phyloP scores from a whole-genome alignment of 1,140 invertebrate genomes.

The Temnothorax curvispinosus region DNA sequence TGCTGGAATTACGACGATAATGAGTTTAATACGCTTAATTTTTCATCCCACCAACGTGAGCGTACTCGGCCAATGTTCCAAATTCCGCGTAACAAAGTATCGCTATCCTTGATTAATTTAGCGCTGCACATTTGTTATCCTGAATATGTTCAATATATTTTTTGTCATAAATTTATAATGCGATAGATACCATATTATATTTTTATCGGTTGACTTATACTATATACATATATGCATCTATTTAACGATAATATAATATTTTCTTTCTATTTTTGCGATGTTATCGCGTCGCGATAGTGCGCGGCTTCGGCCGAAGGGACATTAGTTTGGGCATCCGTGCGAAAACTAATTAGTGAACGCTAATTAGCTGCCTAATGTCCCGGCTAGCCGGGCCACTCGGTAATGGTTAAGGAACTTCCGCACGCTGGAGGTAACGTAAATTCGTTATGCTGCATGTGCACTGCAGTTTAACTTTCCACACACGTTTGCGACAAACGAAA shows the following conservation, averaged over 20 bases:
- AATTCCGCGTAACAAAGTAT: conserved; percentile 7
- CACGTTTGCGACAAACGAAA: conserved; percentile 59
- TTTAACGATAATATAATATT: neutral
- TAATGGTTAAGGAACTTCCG: conserved; percentile 49
- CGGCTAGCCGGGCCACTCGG: conserved; percentile 30
- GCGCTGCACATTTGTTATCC: neutral
- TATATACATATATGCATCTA: neutral
- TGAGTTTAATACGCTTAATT: conserved; percentile 37
- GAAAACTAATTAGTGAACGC: conserved; percentile 55
- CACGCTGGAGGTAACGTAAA: conserved; percentile 27
- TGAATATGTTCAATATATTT: neutral
- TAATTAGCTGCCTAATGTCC: conserved; percentile 62
- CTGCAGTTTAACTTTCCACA: conserved; percentile 41
- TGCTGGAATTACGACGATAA: conserved; percentile 32
- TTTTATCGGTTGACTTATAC: neutral
- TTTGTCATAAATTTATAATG: neutral
- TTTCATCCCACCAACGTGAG: conserved; percentile 3
- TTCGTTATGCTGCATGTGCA: conserved; percentile 53
- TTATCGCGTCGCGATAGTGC: neutral
- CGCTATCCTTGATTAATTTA: conserved; percentile 15
- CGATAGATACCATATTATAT: neutral
- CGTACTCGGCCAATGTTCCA: neutral
- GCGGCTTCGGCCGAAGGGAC: conserved; percentile 18
- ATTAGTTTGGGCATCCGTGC: conserved; percentile 43
- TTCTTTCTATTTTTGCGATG: neutral